Evolutionary conservation across 2,113 vertebrate species (phyloP).

Genomic region (Mus pahari): DNA sequence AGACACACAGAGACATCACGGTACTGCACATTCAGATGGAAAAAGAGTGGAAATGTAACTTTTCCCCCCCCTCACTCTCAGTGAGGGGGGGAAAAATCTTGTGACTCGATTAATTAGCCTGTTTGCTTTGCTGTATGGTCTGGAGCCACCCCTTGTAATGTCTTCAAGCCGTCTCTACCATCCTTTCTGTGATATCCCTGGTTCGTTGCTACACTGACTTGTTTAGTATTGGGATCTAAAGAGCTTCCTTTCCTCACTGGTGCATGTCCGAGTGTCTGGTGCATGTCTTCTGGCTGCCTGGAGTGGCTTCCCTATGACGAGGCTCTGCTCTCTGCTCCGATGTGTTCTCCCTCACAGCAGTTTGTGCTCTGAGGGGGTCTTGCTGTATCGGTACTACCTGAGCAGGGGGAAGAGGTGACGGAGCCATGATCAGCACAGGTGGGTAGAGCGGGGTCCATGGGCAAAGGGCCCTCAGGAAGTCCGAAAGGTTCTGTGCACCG

Average conservation of each 20-base stretch:
- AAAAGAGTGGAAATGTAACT: neutral
- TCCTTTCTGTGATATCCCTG: neutral
- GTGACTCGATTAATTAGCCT: neutral
- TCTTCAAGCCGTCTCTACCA: neutral
- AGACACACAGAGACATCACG: neutral
- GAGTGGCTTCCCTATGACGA: neutral
- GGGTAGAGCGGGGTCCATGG: accelerated
- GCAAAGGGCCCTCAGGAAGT: neutral
- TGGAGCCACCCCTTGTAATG: neutral
- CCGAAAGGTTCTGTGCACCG: neutral
- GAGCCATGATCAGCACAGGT: neutral
- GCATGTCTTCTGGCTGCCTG: neutral
- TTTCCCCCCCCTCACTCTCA: too few species aligned
- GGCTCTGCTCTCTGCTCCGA: neutral
- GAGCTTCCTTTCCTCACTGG: neutral
- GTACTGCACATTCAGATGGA: neutral
- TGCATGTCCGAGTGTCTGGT: too few species aligned
- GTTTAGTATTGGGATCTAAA: neutral
- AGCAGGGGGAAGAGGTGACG: neutral
- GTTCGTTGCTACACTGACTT: neutral
- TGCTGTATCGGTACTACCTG: neutral
- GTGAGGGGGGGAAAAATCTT: too few species aligned
- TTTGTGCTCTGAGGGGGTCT: neutral
- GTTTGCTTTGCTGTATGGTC: neutral
- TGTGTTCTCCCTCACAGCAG: neutral